Evolutionary conservation across 2,113 vertebrate genomes (phyloP), one percentile per base, ranked within the genome.

Genomic region (Tetrao urogallus): DNA sequence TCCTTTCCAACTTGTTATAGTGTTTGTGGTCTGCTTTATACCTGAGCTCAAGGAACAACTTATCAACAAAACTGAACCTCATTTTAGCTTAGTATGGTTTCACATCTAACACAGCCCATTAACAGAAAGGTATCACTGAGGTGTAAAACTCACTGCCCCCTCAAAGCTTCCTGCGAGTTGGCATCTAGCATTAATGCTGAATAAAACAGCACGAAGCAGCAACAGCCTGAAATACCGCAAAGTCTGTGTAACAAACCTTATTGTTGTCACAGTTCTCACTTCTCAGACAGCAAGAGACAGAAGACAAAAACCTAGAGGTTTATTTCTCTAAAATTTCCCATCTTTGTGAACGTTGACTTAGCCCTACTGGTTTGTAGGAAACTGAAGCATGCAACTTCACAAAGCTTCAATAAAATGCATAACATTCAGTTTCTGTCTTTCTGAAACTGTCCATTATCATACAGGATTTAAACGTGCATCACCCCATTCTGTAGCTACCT

Each of bases 331-430:
- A 71, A 47, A 75, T 69, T 60, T 88, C 66, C 54, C 66, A 84
- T 84, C 89, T 82, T 69, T 56, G 54, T 78, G 81, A 92, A 38
- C 54, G 50, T 25, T 79, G 78, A 63, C 73, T 91, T 87, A 86
- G 85, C 92, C 94, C 75, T 88, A 82, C 15, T 85, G 85, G 75
- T 70, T 89, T 93, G 71, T 8, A 82, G 86, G 70, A 89, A 93
- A 86, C 69, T 86, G 88, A 94, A 91, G 32, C 11, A 45, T 80
- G 81, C 80, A 90, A 60, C 67, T 89, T 89, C 70, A 89, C 76
- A 88, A 90, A 94, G 71, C 79, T 82, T 60, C 69, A 90, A 56
- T 86, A 88, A 93, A 94, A 89, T 34, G 21, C 57, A 81, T 75
- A 91, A 78, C 71, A 69, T 92, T 85, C 90, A 57, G 10, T 75